These are phyloP conservation scores for Varanus salvator DNA, from an alignment of 2,113 vertebrate species.

Conservation along the genomic window DNA sequence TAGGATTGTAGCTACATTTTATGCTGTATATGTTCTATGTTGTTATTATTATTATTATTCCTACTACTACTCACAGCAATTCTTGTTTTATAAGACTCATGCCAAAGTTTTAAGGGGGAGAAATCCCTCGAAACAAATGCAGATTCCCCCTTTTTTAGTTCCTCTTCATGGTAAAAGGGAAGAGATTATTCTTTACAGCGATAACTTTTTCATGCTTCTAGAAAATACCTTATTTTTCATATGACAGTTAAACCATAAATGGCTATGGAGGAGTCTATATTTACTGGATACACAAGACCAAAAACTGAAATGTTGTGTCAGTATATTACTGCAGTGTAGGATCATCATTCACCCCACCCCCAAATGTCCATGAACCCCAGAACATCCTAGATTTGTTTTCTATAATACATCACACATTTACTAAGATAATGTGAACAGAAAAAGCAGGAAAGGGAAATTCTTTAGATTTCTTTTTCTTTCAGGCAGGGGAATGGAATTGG, in stretches of 20 bases:
- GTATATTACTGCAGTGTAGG: constrained; percentile 73
- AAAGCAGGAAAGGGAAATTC: constrained; percentile 29
- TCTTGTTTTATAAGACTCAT: constrained; percentile 58
- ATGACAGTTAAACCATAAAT: constrained; percentile 79
- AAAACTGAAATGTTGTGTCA: constrained; percentile 78
- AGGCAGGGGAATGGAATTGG: not conserved
- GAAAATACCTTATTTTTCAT: constrained; percentile 75
- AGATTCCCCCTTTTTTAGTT: constrained; percentile 57
- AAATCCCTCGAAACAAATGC: constrained; percentile 61
- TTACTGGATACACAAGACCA: constrained; percentile 72
- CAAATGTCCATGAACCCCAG: constrained; percentile 75
- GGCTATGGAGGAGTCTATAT: constrained; percentile 77
- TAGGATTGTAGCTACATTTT: constrained; percentile 56
- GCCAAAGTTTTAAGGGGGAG: constrained; percentile 34
- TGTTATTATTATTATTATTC: constrained; percentile 55
- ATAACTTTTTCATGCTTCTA: constrained; percentile 61
- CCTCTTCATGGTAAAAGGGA: constrained; percentile 43
- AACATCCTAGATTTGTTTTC: constrained; percentile 69
- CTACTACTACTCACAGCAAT: constrained; percentile 62
- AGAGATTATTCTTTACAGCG: constrained; percentile 63
- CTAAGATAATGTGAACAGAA: constrained; percentile 63
- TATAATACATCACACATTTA: constrained; percentile 66
- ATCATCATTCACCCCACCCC: constrained; percentile 74
- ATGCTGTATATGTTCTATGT: constrained; percentile 66
- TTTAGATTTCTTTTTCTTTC: not conserved